These are phyloP conservation scores for Acronicta leporina DNA, from an alignment of 2,888 invertebrate species.

Conservation along the genomic window DNA sequence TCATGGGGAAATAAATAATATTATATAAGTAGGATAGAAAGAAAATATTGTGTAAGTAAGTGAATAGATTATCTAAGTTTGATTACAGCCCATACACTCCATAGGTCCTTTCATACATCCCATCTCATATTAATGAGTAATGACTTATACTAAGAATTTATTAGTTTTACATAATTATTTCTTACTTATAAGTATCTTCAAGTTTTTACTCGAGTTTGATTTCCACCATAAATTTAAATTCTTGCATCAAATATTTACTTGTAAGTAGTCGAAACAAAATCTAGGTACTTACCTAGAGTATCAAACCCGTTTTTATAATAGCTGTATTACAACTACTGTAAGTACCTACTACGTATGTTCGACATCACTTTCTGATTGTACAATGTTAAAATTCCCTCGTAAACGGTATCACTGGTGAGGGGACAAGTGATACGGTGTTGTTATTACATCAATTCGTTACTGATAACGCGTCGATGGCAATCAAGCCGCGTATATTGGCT, in stretches of 20 bases:
- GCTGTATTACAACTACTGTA: constrained; percentile 11
- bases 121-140: too few relatives aligned
- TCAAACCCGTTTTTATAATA: constrained; percentile 9
- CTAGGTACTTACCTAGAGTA: too few relatives aligned
- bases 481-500: constrained; percentile 78
- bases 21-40: neutral
- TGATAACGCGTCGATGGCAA: constrained; percentile 79
- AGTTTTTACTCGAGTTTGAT: too few relatives aligned
- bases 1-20: constrained; percentile 25
- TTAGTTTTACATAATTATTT: too few relatives aligned
- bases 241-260: too few relatives aligned
- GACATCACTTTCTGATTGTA: constrained; percentile 29
- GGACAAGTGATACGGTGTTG: constrained; percentile 73
- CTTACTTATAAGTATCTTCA: too few relatives aligned
- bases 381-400: constrained; percentile 54
- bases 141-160: too few relatives aligned
- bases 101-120: too few relatives aligned
- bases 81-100: too few relatives aligned
- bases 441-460: constrained; percentile 84
- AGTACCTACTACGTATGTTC: constrained; percentile 4
- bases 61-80: too few relatives aligned
- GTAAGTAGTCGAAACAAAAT: too few relatives aligned
- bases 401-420: constrained; percentile 61
- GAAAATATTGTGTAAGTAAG: constrained; percentile 8
- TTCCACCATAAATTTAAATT: too few relatives aligned